Conservation (phyloP, 37 sponge, comb jelly and placozoan species). For the Crambe crambe region DNA sequence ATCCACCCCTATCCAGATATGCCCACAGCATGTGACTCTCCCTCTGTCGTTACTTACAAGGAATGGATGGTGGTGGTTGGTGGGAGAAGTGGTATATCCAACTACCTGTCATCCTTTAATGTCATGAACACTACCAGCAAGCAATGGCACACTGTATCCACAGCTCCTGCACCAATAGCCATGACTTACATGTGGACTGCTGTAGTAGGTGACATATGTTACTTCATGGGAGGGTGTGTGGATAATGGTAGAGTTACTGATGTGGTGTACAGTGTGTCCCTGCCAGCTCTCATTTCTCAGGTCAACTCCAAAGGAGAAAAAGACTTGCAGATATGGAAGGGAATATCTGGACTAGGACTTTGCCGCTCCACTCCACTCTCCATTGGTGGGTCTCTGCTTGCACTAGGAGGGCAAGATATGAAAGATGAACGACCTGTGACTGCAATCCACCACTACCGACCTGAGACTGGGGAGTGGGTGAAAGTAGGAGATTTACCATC, state of each 20-base stretch:
- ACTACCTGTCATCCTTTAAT: background rate
- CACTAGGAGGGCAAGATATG: background rate
- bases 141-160: conserved; percentile 1
- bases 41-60: conserved; percentile 4
- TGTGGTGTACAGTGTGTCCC: conserved; percentile 2
- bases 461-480: conserved; percentile 12
- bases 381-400: conserved; percentile 2
- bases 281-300: conserved; percentile 1
- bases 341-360: background rate
- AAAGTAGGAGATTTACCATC: conserved; percentile 10
- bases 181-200: background rate
- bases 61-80: conserved; percentile 21
- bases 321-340: background rate
- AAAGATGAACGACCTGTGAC: background rate
- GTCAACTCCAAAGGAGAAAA: background rate
- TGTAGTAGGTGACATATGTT: background rate
- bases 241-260: background rate
- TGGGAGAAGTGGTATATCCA: background rate
- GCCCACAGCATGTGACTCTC: background rate
- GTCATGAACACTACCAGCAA: background rate
- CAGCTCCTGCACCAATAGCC: background rate
- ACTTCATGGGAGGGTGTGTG: conserved; percentile 1
- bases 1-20: conserved; percentile 24
- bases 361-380: background rate
- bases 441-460: conserved; percentile 21